Evolutionary conservation across 2,888 invertebrate species (phyloP).

Genomic region (Tenthredo notha): DNA sequence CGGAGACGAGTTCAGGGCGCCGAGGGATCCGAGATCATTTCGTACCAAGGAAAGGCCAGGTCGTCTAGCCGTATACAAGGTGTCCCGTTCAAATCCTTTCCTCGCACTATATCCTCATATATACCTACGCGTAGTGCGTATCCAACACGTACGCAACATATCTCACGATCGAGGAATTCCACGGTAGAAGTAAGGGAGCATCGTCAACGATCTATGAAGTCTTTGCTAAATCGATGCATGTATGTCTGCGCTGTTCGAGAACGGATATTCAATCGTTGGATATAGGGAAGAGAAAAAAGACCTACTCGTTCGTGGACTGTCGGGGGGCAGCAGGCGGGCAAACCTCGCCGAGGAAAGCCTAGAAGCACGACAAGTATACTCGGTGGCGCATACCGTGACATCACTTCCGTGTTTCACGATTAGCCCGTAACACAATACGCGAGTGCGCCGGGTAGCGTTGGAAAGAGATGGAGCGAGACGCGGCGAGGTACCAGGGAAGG

Average conservation of each 20-base stretch:
- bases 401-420: conserved; percentile 50
- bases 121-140: neutral
- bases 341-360: conserved; percentile 31
- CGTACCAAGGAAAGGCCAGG: conserved; percentile 69
- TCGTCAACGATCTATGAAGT: neutral
- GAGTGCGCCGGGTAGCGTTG: conserved; percentile 4
- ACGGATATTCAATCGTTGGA: neutral
- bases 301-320: neutral
- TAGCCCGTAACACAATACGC: conserved; percentile 47
- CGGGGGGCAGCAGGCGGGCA: neutral
- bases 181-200: neutral
- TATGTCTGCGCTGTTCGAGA: neutral
- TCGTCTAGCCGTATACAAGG: conserved; percentile 66
- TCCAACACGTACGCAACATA: neutral
- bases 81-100: conserved; percentile 48
- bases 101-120: neutral
- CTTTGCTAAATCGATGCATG: neutral
- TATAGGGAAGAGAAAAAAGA: neutral
- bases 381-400: conserved; percentile 46
- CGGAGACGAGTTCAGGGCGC: conserved; percentile 67
- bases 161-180: neutral
- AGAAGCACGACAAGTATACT: conserved; percentile 36
- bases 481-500: conserved; percentile 2
- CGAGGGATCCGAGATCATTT: conserved; percentile 70
- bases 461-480: neutral